Evolutionary conservation across 2,888 invertebrate genomes (phyloP).

Genomic region (Microctonus aethiopoides): DNA sequence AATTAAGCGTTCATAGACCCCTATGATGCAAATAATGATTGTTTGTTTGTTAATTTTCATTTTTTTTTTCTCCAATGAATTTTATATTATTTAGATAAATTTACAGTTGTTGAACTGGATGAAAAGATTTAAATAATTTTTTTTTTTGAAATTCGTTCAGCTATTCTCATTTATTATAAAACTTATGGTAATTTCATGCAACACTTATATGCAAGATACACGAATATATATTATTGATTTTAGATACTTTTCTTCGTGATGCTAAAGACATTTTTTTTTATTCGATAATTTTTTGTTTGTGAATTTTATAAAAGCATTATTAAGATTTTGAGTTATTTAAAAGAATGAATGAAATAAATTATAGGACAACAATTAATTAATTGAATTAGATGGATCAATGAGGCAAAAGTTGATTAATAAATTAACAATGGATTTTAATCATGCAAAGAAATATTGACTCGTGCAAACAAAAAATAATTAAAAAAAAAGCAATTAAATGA

Average conservation of each 20-base stretch:
- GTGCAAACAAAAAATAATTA: slow-evolving; percentile 11
- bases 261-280: background rate
- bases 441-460: background rate
- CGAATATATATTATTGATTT: background rate
- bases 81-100: background rate
- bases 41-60: background rate
- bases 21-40: slow-evolving; percentile 8
- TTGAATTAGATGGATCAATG: too few species aligned
- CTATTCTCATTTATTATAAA: background rate
- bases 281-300: background rate
- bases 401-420: background rate
- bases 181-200: background rate
- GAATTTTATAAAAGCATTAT: background rate
- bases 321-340: background rate
- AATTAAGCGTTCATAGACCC: slow-evolving; percentile 13
- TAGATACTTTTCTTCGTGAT: background rate
- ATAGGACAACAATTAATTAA: background rate
- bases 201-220: background rate
- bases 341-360: background rate
- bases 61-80: background rate
- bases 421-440: background rate
- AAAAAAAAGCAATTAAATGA: background rate
- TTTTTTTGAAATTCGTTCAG: too few species aligned
- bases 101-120: background rate
- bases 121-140: background rate